Conservation (phyloP, 1,140 invertebrate genomes). For the Pseudomyrmex cubaensis region DNA sequence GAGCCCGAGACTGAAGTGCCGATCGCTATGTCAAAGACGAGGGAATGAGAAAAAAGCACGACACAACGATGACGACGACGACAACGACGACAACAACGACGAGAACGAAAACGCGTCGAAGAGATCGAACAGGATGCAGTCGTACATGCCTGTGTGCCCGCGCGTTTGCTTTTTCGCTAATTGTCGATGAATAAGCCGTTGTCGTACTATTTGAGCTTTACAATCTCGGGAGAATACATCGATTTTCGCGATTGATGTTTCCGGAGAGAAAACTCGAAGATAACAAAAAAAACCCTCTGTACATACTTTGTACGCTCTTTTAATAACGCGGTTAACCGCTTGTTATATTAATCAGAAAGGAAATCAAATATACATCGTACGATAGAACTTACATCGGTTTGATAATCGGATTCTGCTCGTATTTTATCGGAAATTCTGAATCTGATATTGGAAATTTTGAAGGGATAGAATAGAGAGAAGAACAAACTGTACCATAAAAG, state of each 20-base stretch:
- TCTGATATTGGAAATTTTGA: not conserved
- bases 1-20: conserved; percentile 39
- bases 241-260: conserved; percentile 21
- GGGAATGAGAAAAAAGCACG: conserved; percentile 45
- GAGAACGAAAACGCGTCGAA: too few relatives aligned
- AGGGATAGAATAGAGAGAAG: not conserved
- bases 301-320: not conserved
- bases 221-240: conserved; percentile 11
- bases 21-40: conserved; percentile 63
- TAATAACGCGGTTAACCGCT: conserved; percentile 4
- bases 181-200: conserved; percentile 8
- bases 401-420: not conserved
- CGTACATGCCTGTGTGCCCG: not conserved
- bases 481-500: conserved; percentile 7
- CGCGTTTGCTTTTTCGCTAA: conserved; percentile 43
- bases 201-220: not conserved
- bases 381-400: not conserved
- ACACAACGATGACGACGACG: conserved; percentile 17
- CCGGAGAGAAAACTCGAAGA: not conserved
- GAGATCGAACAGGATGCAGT: conserved; percentile 7
- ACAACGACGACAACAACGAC: not conserved
- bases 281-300: not conserved
- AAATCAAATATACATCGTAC: not conserved
- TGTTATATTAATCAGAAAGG: not conserved
- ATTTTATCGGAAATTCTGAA: not conserved